phyloP scores from a whole-genome alignment of 1,140 invertebrate genomes.

The Telenomus remus region DNA sequence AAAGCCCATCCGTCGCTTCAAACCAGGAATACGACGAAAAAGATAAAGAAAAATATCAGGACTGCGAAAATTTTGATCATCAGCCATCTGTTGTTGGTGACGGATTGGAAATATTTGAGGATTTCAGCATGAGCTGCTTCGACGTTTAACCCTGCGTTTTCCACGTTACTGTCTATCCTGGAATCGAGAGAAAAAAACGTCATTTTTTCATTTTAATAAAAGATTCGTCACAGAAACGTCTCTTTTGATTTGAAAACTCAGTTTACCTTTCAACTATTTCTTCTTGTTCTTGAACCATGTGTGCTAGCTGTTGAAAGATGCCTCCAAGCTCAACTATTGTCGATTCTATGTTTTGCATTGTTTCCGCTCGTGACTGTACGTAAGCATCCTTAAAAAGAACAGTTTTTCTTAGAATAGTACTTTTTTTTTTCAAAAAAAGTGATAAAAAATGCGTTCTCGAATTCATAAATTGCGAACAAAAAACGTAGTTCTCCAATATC shows the following conservation, averaged over 20 bases:
- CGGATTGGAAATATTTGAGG: slow-evolving; percentile 97
- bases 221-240: not conserved
- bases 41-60: slow-evolving; percentile 98
- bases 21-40: slow-evolving; percentile 97
- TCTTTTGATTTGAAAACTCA: not conserved
- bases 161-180: slow-evolving; percentile 97
- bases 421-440: slow-evolving; percentile 2
- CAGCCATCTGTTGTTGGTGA: slow-evolving; percentile 97
- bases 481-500: too few species aligned
- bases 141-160: slow-evolving; percentile 96
- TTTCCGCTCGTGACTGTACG: slow-evolving; percentile 93
- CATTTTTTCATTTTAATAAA: not conserved
- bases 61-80: slow-evolving; percentile 99
- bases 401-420: not conserved
- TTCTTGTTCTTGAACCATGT: slow-evolving; percentile 99
- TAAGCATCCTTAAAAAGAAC: slow-evolving; percentile 84
- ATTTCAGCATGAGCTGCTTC: slow-evolving; percentile 98
- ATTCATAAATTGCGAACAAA: too few species aligned
- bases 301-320: slow-evolving; percentile 98
- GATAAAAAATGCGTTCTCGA: too few species aligned
- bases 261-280: slow-evolving; percentile 94
- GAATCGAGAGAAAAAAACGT: slow-evolving; percentile 65
- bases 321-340: slow-evolving; percentile 99
- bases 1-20: slow-evolving; percentile 76
- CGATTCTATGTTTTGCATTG: slow-evolving; percentile 99